Conservation (phyloP, 2,113 vertebrate genomes). For the Meriones unguiculatus region DNA sequence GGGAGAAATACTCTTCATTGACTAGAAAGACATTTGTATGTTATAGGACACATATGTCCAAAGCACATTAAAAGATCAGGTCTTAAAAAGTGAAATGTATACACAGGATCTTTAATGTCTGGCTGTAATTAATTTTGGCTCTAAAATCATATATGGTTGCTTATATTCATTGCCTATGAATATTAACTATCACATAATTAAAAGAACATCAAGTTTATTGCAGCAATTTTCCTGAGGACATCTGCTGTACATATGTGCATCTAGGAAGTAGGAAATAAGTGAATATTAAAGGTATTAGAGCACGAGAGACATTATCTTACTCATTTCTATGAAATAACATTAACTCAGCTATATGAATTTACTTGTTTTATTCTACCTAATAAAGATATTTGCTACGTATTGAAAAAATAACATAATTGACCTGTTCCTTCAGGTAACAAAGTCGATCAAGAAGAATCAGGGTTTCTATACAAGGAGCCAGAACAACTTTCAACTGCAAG, state of each 20-base stretch:
- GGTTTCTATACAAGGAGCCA: conserved; percentile 97
- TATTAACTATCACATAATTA: conserved; percentile 85
- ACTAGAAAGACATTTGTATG: conserved; percentile 40
- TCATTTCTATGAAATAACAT: conserved; percentile 71
- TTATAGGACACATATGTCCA: neutral
- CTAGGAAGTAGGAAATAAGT: conserved; percentile 79
- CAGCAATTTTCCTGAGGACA: conserved; percentile 81
- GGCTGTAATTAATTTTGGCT: conserved; percentile 57
- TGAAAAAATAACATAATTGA: conserved; percentile 86
- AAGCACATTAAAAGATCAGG: conserved; percentile 51
- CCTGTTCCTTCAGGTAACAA: conserved; percentile 98
- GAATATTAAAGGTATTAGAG: conserved; percentile 79
- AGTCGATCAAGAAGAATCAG: conserved; percentile 97
- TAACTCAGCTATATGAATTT: conserved; percentile 71
- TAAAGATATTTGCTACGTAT: conserved; percentile 70
- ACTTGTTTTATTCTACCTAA: conserved; percentile 69
- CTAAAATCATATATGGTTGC: conserved; percentile 52
- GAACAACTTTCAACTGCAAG: conserved; percentile 94
- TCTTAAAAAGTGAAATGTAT: conserved; percentile 55
- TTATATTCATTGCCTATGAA: conserved; percentile 78
- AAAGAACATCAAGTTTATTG: conserved; percentile 82
- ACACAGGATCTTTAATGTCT: conserved; percentile 58
- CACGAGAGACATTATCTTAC: conserved; percentile 76
- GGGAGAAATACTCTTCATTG: neutral
- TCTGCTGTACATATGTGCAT: conserved; percentile 85